These are phyloP conservation scores for Bombus vancouverensis DNA, from an alignment of 1,140 invertebrate genomes.

Conservation along the genomic window DNA sequence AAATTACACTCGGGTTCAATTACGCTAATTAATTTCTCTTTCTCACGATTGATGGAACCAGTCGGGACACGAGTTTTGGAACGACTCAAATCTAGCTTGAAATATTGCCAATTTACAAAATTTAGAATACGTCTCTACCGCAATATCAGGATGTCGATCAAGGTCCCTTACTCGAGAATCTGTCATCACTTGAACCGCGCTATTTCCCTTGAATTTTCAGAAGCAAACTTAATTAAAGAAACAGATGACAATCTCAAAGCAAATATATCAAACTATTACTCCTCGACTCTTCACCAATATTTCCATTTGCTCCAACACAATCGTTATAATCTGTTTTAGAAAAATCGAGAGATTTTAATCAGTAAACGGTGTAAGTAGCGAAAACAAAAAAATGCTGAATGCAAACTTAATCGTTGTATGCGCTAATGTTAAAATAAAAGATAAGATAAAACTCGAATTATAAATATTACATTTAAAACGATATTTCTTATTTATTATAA, in stretches of 20 bases:
- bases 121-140: not conserved
- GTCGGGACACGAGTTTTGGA: not conserved
- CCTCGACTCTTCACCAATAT: not conserved
- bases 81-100: slow-evolving; percentile 20
- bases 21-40: not conserved
- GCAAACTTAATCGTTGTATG: too few species aligned
- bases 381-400: too few species aligned
- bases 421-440: too few species aligned
- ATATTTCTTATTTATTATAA: too few species aligned
- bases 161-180: not conserved
- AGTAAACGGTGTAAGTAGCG: too few species aligned
- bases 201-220: not conserved
- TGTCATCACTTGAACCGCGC: too few species aligned
- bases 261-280: not conserved
- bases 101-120: slow-evolving; percentile 17
- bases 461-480: too few species aligned
- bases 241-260: not conserved
- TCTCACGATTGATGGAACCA: not conserved
- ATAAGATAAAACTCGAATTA: too few species aligned
- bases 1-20: not conserved
- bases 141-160: not conserved
- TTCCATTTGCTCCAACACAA: not conserved
- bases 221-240: not conserved
- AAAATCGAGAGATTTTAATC: too few species aligned
- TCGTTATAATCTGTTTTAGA: too few species aligned